Evolutionary conservation across 2,113 vertebrate genomes (phyloP), one percentile per base, ranked within the genome.

Genomic region (Tachuris rubrigastra): DNA sequence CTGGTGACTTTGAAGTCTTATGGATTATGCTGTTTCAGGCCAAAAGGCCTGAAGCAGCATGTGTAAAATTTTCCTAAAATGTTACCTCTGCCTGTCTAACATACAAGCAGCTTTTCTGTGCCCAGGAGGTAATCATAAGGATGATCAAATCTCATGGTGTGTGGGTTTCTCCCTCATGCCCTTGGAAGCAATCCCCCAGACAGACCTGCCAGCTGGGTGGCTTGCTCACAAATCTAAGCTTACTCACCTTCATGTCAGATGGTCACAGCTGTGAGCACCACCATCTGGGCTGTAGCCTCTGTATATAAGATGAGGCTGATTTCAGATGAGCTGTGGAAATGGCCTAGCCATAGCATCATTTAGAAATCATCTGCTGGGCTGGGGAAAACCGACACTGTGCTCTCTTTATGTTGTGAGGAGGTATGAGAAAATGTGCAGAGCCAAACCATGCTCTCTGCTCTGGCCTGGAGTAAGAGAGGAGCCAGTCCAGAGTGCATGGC

Each of bases 181-280:
- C 87, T 74, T 37, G 1, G 14, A 69, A 79, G 71, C 85, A 65
- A 65, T 58, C 17, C 47, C 65, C 56, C 65, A 66, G 90, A 15
- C 85, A 72, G 86, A 63, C 67, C 80, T 95, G 90, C 79, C 88
- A 89, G 85, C 86, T 95, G 96, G 90, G 90, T 92, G 93, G 90
- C 86, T 96, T 0, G 6, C 88, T 95, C 46, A 85, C 76, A 91
- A 79, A 91, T 72, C 75, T 72, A 19, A 89, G 94, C 53, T 91
- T 25, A 6, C 77, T 93, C 86, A 92, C 91, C 92, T 96, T 82
- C 21, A 1, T 88, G 79, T 95, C 89, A 95, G 85, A 71, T 39
- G 2, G 52, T 21, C 44, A 11, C 79, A 95, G 71, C 67, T 95
- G 86, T 16, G 84, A 69, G 63, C 56, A 42, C 46, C 20, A 30